phyloP scores from a whole-genome alignment of 2,888 invertebrate genomes.

The Melinopterus prodromus region DNA sequence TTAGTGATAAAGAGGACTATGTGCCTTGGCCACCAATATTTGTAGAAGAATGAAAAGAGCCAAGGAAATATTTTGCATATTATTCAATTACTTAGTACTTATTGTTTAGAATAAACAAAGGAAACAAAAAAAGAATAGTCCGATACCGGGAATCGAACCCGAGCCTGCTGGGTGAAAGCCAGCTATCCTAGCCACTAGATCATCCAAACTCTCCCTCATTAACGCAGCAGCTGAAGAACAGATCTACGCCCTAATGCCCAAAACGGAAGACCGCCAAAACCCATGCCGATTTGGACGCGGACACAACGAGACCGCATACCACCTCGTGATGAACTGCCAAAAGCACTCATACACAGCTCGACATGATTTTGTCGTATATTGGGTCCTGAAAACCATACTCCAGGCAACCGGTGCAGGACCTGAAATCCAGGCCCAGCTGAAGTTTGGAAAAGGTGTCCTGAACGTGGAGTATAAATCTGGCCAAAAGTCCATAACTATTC shows the following conservation, averaged over 20 bases:
- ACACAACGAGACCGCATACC: slow-evolving; percentile 41
- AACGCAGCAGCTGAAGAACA: slow-evolving; percentile 43
- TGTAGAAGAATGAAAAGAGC: too few relatives aligned
- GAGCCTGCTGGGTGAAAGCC: slow-evolving; percentile 79
- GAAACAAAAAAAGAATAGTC: too few relatives aligned
- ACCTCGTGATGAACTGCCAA: slow-evolving; percentile 40
- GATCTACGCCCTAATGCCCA: slow-evolving; percentile 37
- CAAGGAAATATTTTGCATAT: too few relatives aligned
- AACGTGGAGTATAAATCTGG: slow-evolving; percentile 22
- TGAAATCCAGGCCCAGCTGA: slow-evolving; percentile 27
- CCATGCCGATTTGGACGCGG: slow-evolving; percentile 38
- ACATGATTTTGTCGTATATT: slow-evolving; percentile 27
- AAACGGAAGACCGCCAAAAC: not conserved
- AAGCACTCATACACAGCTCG: slow-evolving; percentile 24
- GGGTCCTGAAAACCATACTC: slow-evolving; percentile 23
- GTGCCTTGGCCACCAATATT: too few relatives aligned
- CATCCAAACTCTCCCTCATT: slow-evolving; percentile 37
- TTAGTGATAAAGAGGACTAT: too few relatives aligned
- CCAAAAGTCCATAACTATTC: not conserved
- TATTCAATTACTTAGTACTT: too few relatives aligned
- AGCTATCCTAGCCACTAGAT: slow-evolving; percentile 77
- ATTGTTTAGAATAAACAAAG: too few relatives aligned
- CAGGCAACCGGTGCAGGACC: slow-evolving; percentile 31
- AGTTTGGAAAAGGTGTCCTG: slow-evolving; percentile 32
- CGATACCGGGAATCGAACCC: slow-evolving; percentile 79